A percentile compares a stretch with the other conserved stretches of the same genome.
phyloP scores from a whole-genome alignment of 2,888 invertebrate genomes.

The Palloptera scutellata region DNA sequence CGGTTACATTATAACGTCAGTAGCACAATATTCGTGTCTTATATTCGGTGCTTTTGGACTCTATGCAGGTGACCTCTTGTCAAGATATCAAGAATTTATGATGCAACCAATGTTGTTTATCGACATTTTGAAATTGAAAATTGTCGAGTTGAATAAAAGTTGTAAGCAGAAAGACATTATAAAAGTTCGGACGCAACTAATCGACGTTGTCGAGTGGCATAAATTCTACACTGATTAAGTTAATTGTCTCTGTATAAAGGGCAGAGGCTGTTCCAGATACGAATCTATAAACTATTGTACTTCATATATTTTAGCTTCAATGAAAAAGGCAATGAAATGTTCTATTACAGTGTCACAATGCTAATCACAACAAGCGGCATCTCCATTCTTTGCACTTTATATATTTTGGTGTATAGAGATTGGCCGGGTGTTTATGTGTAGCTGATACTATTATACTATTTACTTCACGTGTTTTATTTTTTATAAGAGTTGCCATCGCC shows the following conservation, averaged over 20 bases:
- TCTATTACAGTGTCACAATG: conserved; percentile 22
- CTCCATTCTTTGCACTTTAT: conserved; percentile 30
- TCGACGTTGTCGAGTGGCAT: conserved; percentile 23
- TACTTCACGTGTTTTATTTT: conserved; percentile 45
- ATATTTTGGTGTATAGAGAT: conserved; percentile 40
- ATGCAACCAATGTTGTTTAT: conserved; percentile 41
- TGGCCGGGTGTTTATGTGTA: conserved; percentile 48
- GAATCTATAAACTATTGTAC: not conserved
- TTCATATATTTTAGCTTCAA: conserved; percentile 7
- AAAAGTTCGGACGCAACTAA: not conserved
- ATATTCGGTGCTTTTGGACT: conserved; percentile 41
- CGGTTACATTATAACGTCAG: conserved; percentile 40
- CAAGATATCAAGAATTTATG: too few relatives aligned
- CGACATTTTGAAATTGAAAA: conserved; percentile 44
- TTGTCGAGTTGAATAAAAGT: conserved; percentile 38
- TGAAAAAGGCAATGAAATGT: conserved; percentile 11
- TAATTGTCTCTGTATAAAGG: too few relatives aligned
- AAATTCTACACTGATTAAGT: conserved; percentile 23
- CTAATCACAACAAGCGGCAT: conserved; percentile 26
- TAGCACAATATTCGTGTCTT: conserved; percentile 35
- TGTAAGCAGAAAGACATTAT: conserved; percentile 2
- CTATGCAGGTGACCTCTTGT: conserved; percentile 44
- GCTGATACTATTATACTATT: conserved; percentile 34
- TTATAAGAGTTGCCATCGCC: too few relatives aligned
- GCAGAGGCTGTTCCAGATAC: not conserved